Conservation (phyloP, 1,140 invertebrate species). For the Ptiloglossa arizonensis region DNA sequence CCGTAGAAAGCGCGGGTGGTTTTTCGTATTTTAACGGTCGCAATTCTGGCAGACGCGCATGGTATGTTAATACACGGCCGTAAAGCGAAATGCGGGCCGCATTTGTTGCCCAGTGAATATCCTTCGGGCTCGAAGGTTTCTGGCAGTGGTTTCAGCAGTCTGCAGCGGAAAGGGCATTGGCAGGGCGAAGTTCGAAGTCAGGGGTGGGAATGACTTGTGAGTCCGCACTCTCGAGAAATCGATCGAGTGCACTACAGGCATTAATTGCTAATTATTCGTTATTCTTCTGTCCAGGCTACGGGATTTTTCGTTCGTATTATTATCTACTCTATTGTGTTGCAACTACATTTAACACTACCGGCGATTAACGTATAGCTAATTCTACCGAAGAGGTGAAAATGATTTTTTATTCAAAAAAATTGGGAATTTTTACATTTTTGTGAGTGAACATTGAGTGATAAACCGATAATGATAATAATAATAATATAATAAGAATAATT, state of each 20-base stretch:
- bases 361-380: too few species aligned
- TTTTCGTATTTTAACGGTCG: neutral
- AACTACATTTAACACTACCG: neutral
- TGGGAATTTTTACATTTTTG: too few species aligned
- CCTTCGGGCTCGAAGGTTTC: constrained; percentile 25
- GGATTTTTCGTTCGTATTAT: neutral
- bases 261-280: constrained; percentile 32
- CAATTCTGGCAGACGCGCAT: neutral
- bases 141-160: constrained; percentile 23
- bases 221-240: constrained; percentile 12
- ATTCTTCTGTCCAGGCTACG: neutral
- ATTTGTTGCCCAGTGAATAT: constrained; percentile 30
- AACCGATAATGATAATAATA: too few species aligned
- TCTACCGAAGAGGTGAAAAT: too few species aligned
- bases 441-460: too few species aligned
- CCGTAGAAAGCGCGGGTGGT: neutral
- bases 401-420: too few species aligned
- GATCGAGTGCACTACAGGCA: neutral
- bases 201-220: constrained; percentile 10
- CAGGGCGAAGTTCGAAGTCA: constrained; percentile 8
- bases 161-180: constrained; percentile 26
- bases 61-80: constrained; percentile 25
- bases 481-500: too few species aligned
- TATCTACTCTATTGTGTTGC: too few species aligned
- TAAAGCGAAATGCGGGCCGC: constrained; percentile 19